A percentile compares a stretch with the other conserved stretches of the same genome.
These are phyloP conservation scores for Polypterus senegalus DNA, from an alignment of 2,113 vertebrate species.

Conservation along the genomic window DNA sequence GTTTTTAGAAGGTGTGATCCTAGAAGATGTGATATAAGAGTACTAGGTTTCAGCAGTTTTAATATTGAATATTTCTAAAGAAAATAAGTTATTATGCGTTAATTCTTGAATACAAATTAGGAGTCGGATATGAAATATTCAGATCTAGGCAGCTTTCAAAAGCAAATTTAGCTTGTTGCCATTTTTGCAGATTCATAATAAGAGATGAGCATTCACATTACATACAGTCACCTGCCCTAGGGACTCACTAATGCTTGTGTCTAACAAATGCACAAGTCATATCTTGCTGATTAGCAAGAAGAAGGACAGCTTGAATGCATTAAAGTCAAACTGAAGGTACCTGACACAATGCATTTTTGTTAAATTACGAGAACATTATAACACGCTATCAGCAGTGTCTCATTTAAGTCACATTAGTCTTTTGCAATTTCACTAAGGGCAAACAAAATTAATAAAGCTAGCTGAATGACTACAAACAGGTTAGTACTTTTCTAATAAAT, in stretches of 20 bases:
- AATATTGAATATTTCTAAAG: too few species aligned
- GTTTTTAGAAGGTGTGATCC: too few species aligned
- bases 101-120: too few species aligned
- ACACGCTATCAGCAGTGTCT: not conserved
- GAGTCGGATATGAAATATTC: not conserved
- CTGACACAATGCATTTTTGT: constrained; percentile 6
- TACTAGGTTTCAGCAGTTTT: too few species aligned
- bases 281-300: constrained; percentile 1
- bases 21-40: too few species aligned
- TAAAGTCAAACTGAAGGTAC: not conserved
- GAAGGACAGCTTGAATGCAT: not conserved
- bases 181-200: constrained; percentile 5
- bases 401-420: not conserved
- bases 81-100: too few species aligned
- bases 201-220: constrained; percentile 4
- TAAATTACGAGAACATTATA: not conserved
- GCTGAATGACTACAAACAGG: too few species aligned
- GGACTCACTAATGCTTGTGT: not conserved
- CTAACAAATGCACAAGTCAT: constrained; percentile 3
- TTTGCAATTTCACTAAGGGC: too few species aligned
- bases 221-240: not conserved
- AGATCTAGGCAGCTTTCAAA: not conserved
- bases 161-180: not conserved
- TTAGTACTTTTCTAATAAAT: too few species aligned
- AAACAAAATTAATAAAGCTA: too few species aligned